Base-by-base conservation (phyloP, 2,113 vertebrate genomes). In the Menidia beryllina region DNA sequence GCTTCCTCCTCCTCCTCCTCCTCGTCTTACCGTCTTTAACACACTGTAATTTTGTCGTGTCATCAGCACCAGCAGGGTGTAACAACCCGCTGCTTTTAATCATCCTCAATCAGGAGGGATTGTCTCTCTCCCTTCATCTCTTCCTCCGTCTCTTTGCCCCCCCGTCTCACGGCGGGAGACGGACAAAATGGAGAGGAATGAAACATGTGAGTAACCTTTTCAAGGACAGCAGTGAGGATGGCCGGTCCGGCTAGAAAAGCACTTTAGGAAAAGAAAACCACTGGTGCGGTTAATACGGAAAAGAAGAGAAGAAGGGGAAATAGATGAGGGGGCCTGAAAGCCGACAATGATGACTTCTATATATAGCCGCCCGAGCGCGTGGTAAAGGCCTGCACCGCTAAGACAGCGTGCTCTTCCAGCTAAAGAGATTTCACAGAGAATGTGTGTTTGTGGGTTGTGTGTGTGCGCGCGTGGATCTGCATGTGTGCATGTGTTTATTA, bases 251-350 rank as follows among this genome's bases (percentile, higher is more conserved):
- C 85, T 57, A 54, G 75, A 90, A n/a, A 86, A 93, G 90, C 90
- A 90, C 90, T 94, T 93, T 84, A 91, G 87, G 86, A 93, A 94
- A 90, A 91, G 84, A 90, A 92, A 92, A 81, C 85, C 88, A 88
- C 50, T 89, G 90, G 88, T 84, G 90, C 88, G 90, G 86, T 91
- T 93, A 93, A 93, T 93, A 90, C 80, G 86, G 84, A 91, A 83
- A 87, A 91, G 83, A 82, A 85, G 72, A 88, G 74, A 64, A 72
- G 75, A 71, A n/a, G 77, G 69, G 56, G 50, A 82, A 88, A 90
- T 77, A 83, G 89, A 89, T 85, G 89, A 89, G 79, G 82, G 79
- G 75, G 80, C 70, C 82, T 85, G 85, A 88, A 91, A 91, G 87
- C 84, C 70, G 74, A 88, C 81, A 75, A 89, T 88, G 88, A 91